These are phyloP conservation scores for Bombylius discolor DNA, from an alignment of 2,888 invertebrate genomes.

Conservation along the genomic window DNA sequence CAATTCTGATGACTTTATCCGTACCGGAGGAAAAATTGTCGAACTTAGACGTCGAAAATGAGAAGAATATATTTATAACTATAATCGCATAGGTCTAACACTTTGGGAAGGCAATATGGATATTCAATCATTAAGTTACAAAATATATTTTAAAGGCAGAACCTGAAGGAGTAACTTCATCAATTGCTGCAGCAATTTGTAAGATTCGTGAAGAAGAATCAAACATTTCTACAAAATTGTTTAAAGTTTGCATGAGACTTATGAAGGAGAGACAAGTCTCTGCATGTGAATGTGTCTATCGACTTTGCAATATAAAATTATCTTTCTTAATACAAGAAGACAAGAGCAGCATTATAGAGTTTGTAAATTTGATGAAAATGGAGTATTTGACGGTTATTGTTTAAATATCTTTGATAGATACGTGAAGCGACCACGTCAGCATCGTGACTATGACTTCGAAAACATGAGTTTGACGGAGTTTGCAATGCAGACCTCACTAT, in stretches of 20 bases:
- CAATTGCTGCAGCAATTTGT: slow-evolving; percentile 15
- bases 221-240: slow-evolving; percentile 18
- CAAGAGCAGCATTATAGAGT: slow-evolving; percentile 20
- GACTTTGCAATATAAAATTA: slow-evolving; percentile 1
- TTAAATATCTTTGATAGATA: slow-evolving; percentile 16
- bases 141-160: slow-evolving; percentile 12
- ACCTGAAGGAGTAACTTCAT: slow-evolving; percentile 1
- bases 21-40: slow-evolving; percentile 6
- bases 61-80: slow-evolving; percentile 17
- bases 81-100: slow-evolving; percentile 11
- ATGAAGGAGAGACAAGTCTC: slow-evolving; percentile 22
- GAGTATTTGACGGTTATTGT: slow-evolving; percentile 5
- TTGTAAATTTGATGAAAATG: slow-evolving; percentile 15
- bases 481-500: too few relatives aligned
- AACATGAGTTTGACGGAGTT: too few relatives aligned
- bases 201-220: slow-evolving; percentile 16
- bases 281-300: slow-evolving; percentile 19
- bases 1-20: slow-evolving; percentile 10
- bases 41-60: slow-evolving; percentile 4
- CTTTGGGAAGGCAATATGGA: slow-evolving; percentile 20
- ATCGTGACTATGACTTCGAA: too few relatives aligned
- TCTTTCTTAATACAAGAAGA: slow-evolving; percentile 17
- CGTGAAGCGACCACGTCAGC: neutral
- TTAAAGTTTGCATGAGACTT: slow-evolving; percentile 21
- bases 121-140: slow-evolving; percentile 17